Conservation (phyloP, 1,140 invertebrate species). For the Bombyx mandarina region DNA sequence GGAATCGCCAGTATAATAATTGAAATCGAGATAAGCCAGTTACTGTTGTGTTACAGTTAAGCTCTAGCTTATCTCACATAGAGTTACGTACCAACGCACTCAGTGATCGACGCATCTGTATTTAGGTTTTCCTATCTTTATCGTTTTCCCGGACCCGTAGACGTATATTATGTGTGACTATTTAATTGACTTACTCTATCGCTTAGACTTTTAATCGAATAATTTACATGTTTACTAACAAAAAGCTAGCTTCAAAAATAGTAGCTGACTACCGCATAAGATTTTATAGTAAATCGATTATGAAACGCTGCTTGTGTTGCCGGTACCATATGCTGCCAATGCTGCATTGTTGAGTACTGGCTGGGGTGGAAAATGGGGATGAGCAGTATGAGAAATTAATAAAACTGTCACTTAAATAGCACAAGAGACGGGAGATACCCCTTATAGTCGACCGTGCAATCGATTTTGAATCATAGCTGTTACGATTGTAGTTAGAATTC, state of each 20-base stretch:
- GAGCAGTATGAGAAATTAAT: constrained; percentile 78
- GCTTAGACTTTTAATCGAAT: no score
- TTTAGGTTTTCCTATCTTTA: constrained; percentile 49
- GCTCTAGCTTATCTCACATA: constrained; percentile 53
- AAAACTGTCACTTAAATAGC: constrained; percentile 80
- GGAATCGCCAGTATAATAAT: constrained; percentile 62
- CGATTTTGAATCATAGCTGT: constrained; percentile 28
- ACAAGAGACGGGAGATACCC: constrained; percentile 56
- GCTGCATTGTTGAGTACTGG: constrained; percentile 38
- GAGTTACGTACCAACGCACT: constrained; percentile 45
- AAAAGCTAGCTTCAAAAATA: no score
- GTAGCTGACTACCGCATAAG: no score
- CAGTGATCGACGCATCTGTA: constrained; percentile 50
- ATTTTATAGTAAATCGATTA: constrained; percentile 9
- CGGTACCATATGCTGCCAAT: constrained; percentile 51
- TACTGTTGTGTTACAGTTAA: constrained; percentile 50
- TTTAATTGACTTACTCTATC: no score
- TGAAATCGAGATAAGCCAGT: constrained; percentile 66
- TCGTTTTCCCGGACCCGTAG: constrained; percentile 28
- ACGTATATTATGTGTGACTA: no score
- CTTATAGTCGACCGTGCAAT: constrained; percentile 21
- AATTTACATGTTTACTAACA: no score
- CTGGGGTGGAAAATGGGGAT: constrained; percentile 61
- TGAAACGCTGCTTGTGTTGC: constrained; percentile 8
- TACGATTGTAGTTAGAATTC: constrained; percentile 25